A percentile compares a stretch with the other conserved stretches of the same genome.
Evolutionary conservation across 2,797 vertebrate species (phyloP).

Genomic region (Peromyscus attwateri): DNA sequence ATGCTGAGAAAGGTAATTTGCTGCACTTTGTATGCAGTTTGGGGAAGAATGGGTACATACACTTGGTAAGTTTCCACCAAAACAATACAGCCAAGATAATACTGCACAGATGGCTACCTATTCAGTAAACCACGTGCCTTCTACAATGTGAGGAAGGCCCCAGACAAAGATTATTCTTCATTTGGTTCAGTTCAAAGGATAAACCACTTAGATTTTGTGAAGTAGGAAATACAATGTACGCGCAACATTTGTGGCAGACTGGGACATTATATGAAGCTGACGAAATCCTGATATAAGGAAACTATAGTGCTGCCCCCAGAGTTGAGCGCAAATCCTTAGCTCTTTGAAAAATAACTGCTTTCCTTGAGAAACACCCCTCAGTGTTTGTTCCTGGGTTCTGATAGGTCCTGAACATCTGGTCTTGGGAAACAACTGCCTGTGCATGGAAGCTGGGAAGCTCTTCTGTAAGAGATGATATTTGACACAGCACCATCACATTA

Average conservation of each 20-base stretch:
- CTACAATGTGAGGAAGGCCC: not conserved
- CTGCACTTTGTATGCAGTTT: not conserved
- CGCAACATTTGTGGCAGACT: not conserved
- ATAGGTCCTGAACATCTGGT: not conserved
- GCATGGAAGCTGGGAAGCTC: not conserved
- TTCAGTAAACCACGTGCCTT: not conserved
- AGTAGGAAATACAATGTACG: not conserved
- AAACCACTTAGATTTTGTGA: slow-evolving; percentile 1
- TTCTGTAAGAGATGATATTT: not conserved
- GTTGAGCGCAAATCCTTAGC: not conserved
- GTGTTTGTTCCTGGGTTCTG: not conserved
- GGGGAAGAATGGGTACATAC: not conserved
- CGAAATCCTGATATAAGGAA: not conserved
- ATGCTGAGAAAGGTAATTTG: not conserved
- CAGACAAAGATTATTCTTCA: not conserved
- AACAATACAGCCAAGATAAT: not conserved
- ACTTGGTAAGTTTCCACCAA: not conserved
- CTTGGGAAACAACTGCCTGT: not conserved
- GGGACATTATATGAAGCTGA: not conserved
- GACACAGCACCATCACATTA: not conserved
- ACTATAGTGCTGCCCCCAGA: not conserved
- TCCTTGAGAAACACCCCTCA: not conserved
- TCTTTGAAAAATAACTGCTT: slow-evolving; percentile 2
- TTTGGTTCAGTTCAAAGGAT: slow-evolving; percentile 26
- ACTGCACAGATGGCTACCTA: not conserved